phyloP scores from a whole-genome alignment of 1,140 invertebrate species.

The Lasaia peninsularis region DNA sequence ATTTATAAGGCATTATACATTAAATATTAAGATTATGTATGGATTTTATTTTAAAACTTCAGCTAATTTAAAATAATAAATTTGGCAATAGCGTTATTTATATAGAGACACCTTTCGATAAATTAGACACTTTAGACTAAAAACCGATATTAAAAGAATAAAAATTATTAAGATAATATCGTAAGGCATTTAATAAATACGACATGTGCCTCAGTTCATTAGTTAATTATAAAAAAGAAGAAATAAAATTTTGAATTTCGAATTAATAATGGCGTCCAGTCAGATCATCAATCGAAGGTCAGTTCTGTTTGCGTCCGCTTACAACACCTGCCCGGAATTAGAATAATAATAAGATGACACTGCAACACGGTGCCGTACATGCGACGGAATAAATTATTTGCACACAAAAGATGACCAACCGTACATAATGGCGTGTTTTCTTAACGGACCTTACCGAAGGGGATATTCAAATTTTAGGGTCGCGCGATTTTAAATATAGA shows the following conservation, averaged over 20 bases:
- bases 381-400: conserved; percentile 63
- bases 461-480: conserved; percentile 75
- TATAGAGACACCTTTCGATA: too few relatives aligned
- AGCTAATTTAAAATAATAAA: too few relatives aligned
- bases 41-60: too few relatives aligned
- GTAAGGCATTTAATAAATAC: too few relatives aligned
- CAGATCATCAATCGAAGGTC: conserved; percentile 44
- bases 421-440: conserved; percentile 62
- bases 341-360: conserved; percentile 62
- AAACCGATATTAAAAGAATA: too few relatives aligned
- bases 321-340: conserved; percentile 51
- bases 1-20: too few relatives aligned
- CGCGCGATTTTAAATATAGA: conserved; percentile 58
- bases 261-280: conserved; percentile 9
- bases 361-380: conserved; percentile 38
- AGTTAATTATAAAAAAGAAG: neutral
- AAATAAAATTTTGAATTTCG: conserved; percentile 13
- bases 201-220: neutral
- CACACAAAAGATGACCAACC: conserved; percentile 55
- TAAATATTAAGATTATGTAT: too few relatives aligned
- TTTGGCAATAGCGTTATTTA: too few relatives aligned
- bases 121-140: too few relatives aligned
- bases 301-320: conserved; percentile 47
- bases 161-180: too few relatives aligned
- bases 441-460: conserved; percentile 46